These are phyloP conservation scores for Bufo gargarizans DNA, from an alignment of 2,113 vertebrate species.

Conservation along the genomic window DNA sequence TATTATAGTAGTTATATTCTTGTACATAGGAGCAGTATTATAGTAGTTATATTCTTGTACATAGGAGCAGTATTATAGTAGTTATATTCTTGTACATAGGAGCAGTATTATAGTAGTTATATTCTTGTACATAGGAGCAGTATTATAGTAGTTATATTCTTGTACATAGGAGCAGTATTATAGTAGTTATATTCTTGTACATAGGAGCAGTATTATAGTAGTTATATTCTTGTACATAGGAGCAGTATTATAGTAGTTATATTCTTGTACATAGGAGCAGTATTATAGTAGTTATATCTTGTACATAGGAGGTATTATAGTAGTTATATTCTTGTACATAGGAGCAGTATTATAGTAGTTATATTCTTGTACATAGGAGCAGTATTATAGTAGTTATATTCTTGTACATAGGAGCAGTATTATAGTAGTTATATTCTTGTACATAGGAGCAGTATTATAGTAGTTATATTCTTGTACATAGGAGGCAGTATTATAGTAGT, in stretches of 20 bases:
- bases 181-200: neutral
- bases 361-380: neutral
- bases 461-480: neutral
- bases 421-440: conserved; percentile 8
- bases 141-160: neutral
- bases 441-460: neutral
- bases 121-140: neutral
- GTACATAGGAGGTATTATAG: neutral
- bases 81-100: neutral
- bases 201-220: neutral
- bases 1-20: conserved; percentile 7
- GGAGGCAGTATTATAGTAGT: neutral
- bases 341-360: conserved; percentile 1
- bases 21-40: neutral
- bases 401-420: neutral
- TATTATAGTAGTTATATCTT: conserved; percentile 18
- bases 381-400: conserved; percentile 10
- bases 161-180: neutral
- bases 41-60: conserved; percentile 4
- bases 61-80: neutral
- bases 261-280: neutral
- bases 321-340: conserved; percentile 4
- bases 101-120: neutral
- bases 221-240: neutral
- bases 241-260: neutral